A percentile compares a stretch with the other conserved stretches of the same genome.
These are phyloP conservation scores for Epinephelus malabaricus DNA, from an alignment of 2,797 vertebrate genomes.

Conservation along the genomic window DNA sequence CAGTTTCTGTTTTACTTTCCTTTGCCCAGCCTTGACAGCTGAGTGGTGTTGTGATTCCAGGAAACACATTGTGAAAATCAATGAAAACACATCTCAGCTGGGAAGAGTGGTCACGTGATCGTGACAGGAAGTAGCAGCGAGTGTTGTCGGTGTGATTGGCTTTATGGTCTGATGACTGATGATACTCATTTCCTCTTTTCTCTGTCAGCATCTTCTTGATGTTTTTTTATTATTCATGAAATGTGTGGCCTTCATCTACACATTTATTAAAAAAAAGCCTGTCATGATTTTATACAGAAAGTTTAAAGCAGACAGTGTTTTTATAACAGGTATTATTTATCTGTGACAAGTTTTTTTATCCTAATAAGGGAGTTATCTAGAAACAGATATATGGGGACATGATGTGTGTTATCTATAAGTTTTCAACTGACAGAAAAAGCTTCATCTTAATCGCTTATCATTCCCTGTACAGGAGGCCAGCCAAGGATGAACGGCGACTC, in stretches of 20 bases:
- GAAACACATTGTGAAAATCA: conserved; percentile 70
- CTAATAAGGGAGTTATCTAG: too few species aligned
- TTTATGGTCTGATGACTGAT: conserved; percentile 12
- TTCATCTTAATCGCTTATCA: not conserved
- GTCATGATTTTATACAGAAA: not conserved
- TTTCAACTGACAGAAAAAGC: not conserved
- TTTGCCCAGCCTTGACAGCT: conserved; percentile 23
- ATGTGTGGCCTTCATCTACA: not conserved
- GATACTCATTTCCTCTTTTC: not conserved
- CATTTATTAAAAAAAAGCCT: not conserved
- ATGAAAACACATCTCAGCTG: conserved; percentile 46
- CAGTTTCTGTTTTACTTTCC: conserved; percentile 5
- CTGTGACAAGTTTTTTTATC: not conserved
- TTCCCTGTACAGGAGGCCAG: conserved; percentile 71
- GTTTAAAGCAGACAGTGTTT: not conserved
- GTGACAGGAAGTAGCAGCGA: conserved; percentile 41
- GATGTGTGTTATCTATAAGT: not conserved
- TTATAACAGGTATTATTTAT: not conserved
- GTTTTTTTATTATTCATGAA: not conserved
- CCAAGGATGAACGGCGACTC: conserved; percentile 96
- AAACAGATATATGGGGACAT: not conserved
- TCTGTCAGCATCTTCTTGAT: not conserved
- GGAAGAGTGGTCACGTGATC: conserved; percentile 45
- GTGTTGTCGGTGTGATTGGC: conserved; percentile 19
- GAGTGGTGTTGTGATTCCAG: conserved; percentile 56